Evolutionary conservation across 2,888 invertebrate genomes (phyloP).

Genomic region (Ophioninae sp.): DNA sequence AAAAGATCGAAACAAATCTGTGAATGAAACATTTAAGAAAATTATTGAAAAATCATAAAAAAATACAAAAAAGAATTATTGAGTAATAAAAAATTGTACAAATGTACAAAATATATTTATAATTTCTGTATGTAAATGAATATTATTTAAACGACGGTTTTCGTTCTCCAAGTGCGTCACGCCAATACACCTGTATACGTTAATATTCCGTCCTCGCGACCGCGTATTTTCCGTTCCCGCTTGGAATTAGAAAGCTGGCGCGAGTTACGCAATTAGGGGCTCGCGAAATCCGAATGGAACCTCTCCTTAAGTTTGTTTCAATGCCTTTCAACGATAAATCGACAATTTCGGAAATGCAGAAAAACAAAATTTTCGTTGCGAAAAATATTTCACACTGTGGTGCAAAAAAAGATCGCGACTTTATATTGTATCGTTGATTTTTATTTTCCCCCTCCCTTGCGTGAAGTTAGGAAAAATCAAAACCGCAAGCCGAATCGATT

Average conservation of each 20-base stretch:
- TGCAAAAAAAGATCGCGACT: no score
- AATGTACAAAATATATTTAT: background rate
- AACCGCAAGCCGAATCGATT: no score
- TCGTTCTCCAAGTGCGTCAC: conserved; percentile 50
- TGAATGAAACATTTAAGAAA: background rate
- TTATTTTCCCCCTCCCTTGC: no score
- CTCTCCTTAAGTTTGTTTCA: background rate
- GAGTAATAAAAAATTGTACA: background rate
- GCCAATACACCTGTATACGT: background rate
- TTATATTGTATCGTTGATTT: no score
- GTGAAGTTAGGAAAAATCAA: no score
- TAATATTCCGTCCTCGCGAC: background rate
- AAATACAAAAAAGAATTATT: background rate
- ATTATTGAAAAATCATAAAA: background rate
- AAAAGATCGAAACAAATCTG: background rate
- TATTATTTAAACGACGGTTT: background rate
- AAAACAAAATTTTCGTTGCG: background rate
- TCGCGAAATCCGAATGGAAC: conserved; percentile 14
- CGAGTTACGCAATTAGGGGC: conserved; percentile 69
- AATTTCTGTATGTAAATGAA: background rate
- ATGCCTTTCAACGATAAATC: background rate
- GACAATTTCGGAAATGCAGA: no score
- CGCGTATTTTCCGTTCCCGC: conserved; percentile 27
- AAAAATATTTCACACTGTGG: no score
- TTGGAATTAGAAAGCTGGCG: conserved; percentile 72